Conservation (phyloP, 2,797 vertebrate genomes). For the Channa striata region DNA sequence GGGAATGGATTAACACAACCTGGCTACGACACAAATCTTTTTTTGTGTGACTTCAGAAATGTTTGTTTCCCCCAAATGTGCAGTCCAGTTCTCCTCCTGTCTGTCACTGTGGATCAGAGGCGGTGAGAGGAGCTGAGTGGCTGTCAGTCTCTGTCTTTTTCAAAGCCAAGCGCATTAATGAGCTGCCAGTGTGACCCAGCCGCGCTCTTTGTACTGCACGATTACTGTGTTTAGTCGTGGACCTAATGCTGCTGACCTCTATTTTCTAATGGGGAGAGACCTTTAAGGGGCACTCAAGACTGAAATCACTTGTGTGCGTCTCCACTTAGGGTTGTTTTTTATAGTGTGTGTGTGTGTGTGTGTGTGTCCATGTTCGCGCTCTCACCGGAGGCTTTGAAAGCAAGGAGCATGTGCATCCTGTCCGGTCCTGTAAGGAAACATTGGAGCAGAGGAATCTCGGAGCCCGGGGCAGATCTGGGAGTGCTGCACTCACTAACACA, state of each 20-base stretch:
- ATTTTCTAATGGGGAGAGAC: constrained; percentile 74
- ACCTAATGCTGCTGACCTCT: constrained; percentile 79
- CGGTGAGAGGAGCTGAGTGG: constrained; percentile 49
- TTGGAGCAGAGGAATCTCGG: constrained; percentile 53
- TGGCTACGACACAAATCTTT: not conserved
- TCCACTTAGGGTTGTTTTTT: constrained; percentile 26
- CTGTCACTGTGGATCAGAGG: constrained; percentile 58
- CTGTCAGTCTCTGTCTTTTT: constrained; percentile 69
- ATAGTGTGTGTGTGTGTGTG: constrained; percentile 16
- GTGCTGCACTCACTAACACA: constrained; percentile 52
- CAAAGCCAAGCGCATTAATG: constrained; percentile 68
- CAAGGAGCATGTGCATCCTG: constrained; percentile 71
- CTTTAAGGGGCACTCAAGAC: constrained; percentile 77
- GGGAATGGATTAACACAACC: constrained; percentile 49
- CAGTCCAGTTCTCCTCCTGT: constrained; percentile 33
- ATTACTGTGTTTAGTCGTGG: constrained; percentile 74
- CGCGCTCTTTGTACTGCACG: constrained; percentile 62
- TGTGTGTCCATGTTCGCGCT: constrained; percentile 31
- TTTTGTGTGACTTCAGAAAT: constrained; percentile 16
- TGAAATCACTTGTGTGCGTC: constrained; percentile 66
- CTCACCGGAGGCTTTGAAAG: constrained; percentile 63
- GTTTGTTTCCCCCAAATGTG: constrained; percentile 49
- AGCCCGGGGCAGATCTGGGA: constrained; percentile 63
- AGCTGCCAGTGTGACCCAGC: constrained; percentile 64
- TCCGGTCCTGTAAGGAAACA: constrained; percentile 65